Evolutionary conservation across 1,140 invertebrate species (phyloP).

Genomic region (Aphaenogaster ashmeadi): DNA sequence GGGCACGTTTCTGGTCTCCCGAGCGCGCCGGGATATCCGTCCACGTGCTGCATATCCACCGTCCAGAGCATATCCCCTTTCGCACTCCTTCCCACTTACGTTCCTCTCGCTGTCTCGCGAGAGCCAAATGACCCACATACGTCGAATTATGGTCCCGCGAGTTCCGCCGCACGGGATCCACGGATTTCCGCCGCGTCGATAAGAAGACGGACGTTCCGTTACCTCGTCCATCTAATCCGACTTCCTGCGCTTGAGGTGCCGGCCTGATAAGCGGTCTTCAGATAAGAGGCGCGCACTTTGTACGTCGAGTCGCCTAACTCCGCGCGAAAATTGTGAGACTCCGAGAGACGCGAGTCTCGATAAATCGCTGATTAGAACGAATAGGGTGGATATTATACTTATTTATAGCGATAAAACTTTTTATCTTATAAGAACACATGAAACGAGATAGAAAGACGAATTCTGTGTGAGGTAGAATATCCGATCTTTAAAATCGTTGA

Average conservation of each 20-base stretch:
- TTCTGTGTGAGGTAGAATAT: not conserved
- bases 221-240: constrained; percentile 57
- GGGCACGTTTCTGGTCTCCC: constrained; percentile 50
- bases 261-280: constrained; percentile 37
- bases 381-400: not conserved
- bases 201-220: constrained; percentile 59
- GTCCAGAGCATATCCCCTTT: constrained; percentile 6
- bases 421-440: not conserved
- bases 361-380: not conserved
- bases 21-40: constrained; percentile 45
- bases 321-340: constrained; percentile 21
- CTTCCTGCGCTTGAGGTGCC: constrained; percentile 32
- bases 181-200: constrained; percentile 60
- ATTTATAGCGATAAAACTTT: not conserved
- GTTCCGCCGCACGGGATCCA: constrained; percentile 42
- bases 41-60: constrained; percentile 46
- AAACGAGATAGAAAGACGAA: not conserved
- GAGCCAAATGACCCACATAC: constrained; percentile 64
- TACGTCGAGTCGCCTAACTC: not conserved
- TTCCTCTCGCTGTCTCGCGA: constrained; percentile 27
- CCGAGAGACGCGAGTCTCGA: constrained; percentile 14
- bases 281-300: constrained; percentile 14
- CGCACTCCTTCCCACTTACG: not conserved
- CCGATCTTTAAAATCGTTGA: not conserved
- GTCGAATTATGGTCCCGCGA: constrained; percentile 51